phyloP scores from a whole-genome alignment of 2,797 vertebrate species.

The Coilia nasus region DNA sequence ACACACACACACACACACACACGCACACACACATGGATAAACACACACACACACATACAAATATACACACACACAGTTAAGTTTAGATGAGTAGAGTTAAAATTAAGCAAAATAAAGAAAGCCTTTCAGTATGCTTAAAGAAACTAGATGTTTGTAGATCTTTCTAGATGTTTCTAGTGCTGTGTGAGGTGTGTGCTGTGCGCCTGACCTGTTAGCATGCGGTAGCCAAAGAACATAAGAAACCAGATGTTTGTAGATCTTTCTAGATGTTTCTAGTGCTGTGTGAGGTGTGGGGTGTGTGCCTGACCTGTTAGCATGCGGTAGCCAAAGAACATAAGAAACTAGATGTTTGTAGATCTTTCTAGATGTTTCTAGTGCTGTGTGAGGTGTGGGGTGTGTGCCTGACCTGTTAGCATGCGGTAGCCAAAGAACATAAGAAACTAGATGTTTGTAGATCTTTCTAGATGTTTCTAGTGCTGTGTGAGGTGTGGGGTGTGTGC shows the following conservation, averaged over 20 bases:
- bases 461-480: background rate
- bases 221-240: slow-evolving; percentile 92
- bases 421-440: slow-evolving; percentile 93
- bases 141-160: too few relatives aligned
- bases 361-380: background rate
- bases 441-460: too few relatives aligned
- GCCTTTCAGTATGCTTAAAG: too few relatives aligned
- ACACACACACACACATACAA: too few relatives aligned
- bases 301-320: slow-evolving; percentile 87
- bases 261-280: background rate
- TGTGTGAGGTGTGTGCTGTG: background rate
- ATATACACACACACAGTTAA: background rate
- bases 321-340: slow-evolving; percentile 92
- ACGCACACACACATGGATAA: too few relatives aligned
- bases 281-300: slow-evolving; percentile 1
- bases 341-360: too few relatives aligned
- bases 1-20: too few relatives aligned
- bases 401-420: slow-evolving; percentile 87
- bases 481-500: slow-evolving; percentile 15
- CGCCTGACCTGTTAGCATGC: slow-evolving; percentile 86
- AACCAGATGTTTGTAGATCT: too few relatives aligned
- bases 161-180: background rate
- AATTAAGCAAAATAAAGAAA: background rate
- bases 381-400: slow-evolving; percentile 6
- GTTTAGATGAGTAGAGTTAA: background rate